phyloP scores from a whole-genome alignment of 2,797 vertebrate genomes.

The Siniperca obscura region DNA sequence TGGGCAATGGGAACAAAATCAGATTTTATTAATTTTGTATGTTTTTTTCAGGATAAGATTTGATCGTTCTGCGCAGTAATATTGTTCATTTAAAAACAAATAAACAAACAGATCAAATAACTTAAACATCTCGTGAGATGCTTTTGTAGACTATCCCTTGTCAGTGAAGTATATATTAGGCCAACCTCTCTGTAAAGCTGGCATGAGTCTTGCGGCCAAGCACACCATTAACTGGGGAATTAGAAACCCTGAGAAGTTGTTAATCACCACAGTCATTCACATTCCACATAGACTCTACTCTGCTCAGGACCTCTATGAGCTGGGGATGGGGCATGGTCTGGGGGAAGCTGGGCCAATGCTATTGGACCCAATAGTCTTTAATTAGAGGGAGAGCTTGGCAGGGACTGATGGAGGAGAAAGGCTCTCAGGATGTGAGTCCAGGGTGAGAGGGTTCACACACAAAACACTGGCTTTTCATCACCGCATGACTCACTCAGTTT shows the following conservation, averaged over 20 bases:
- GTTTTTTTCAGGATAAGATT: neutral
- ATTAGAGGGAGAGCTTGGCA: conserved; percentile 87
- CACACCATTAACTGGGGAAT: conserved; percentile 74
- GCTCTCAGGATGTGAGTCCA: conserved; percentile 86
- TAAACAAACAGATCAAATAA: conserved; percentile 17
- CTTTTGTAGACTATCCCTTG: conserved; percentile 25
- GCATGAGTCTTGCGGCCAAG: conserved; percentile 64
- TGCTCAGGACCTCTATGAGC: conserved; percentile 71
- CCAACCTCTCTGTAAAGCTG: conserved; percentile 50
- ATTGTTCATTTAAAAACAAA: conserved; percentile 20
- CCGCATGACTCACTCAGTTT: conserved; percentile 83
- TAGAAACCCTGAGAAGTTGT: conserved; percentile 80
- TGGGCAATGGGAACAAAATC: neutral
- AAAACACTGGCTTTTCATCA: conserved; percentile 88
- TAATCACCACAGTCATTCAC: conserved; percentile 81
- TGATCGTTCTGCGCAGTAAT: neutral
- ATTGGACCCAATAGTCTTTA: conserved; percentile 84
- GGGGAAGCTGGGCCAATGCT: conserved; percentile 75
- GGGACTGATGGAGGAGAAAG: conserved; percentile 84
- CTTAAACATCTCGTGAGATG: conserved; percentile 26
- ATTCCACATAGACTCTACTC: conserved; percentile 75
- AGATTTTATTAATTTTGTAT: neutral
- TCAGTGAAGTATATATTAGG: conserved; percentile 58
- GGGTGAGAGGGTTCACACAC: conserved; percentile 87
- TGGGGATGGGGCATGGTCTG: conserved; percentile 73